Base-by-base conservation (phyloP, 2,113 vertebrate species). In the Charina bottae region DNA sequence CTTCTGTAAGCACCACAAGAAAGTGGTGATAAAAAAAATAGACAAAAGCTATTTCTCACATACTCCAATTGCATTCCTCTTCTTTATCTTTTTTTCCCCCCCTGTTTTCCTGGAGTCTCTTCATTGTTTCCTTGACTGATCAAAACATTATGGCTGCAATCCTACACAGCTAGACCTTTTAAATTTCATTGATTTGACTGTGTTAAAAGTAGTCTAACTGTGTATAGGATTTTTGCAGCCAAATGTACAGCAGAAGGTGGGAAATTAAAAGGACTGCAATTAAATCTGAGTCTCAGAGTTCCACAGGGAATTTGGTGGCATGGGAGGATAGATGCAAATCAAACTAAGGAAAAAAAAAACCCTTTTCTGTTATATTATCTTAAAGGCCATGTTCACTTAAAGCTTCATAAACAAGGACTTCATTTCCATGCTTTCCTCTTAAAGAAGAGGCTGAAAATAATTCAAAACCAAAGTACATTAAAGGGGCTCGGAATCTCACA, bases 71-170 rank as follows among this genome's bases (percentile, higher is more conserved):
- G 93, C 93, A 94, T 59, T 96, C 87, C 94, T 93, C 92, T 93
- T n/a, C 78, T 83, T 87, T 78, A 78, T 78, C 33, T 78, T 37
- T 49, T 37, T 2, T 8, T 13, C 37, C 11, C 23, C 0, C 19
- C 2, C 42, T 9, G 2, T 55, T 46, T 62, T 96, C 93, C 95
- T 94, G 64, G 89, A 90, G 93, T 95, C 95, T 94, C 95, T 96
- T 96, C 92, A 58, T 94, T 93, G 86, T 83, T 89, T 93, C 92
- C 90, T 87, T 94, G 92, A 92, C 94, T 94, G 96, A 96, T 96
- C 96, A 96, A 96, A 97, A 97, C 96, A 96, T 96, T 96, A 96
- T 92, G 91, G 91, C 72, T 62, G 72, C 56, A 92, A 85, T 84
- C 28, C 87, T 84, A 28, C 78, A 62, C 56, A 89, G 90, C 28